A percentile compares a stretch with the other conserved stretches of the same genome.
Evolutionary conservation across 2,888 invertebrate genomes (phyloP).

Genomic region (Tenthredo amoena): DNA sequence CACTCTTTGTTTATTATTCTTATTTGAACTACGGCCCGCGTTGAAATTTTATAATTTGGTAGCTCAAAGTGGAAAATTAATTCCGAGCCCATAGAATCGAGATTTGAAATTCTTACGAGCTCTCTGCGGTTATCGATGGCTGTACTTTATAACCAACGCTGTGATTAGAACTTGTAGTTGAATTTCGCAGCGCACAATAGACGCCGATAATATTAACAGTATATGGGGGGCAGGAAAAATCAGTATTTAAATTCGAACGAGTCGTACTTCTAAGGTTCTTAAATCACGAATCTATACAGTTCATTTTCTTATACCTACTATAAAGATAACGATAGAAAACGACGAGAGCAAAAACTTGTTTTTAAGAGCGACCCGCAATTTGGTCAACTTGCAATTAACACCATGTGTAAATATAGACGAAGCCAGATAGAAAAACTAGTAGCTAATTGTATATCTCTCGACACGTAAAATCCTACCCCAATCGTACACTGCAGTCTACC

Average conservation of each 20-base stretch:
- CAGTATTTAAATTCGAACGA: background rate
- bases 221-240: background rate
- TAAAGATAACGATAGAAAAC: background rate
- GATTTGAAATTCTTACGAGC: background rate
- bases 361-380: background rate
- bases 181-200: constrained; percentile 22
- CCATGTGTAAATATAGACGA: background rate
- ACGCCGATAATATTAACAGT: constrained; percentile 1
- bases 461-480: background rate
- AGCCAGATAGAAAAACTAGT: background rate
- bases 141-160: background rate
- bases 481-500: background rate
- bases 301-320: background rate
- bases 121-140: background rate
- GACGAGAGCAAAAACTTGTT: background rate
- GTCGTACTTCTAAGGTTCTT: background rate
- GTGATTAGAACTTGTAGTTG: constrained; percentile 24
- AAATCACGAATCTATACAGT: background rate
- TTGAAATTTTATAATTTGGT: background rate
- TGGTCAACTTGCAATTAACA: background rate
- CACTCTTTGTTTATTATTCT: background rate
- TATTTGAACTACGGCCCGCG: background rate
- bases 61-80: background rate
- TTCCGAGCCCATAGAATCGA: background rate
- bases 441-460: constrained; percentile 26